Evolutionary conservation across 2,113 vertebrate species (phyloP).

Genomic region (Prietella phreatophila): DNA sequence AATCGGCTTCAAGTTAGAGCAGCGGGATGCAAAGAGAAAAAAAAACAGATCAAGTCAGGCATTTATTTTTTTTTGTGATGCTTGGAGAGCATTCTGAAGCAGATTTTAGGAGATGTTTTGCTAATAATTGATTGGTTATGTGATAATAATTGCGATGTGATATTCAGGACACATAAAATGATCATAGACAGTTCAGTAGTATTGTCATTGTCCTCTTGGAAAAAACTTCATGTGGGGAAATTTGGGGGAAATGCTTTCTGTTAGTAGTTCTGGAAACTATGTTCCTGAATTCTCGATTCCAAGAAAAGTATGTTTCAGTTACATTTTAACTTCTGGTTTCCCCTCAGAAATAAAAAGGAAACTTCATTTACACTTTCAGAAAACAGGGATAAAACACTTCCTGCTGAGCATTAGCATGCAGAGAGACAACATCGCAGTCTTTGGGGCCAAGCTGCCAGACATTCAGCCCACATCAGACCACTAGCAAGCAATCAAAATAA

Average conservation of each 20-base stretch:
- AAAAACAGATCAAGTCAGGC: conserved; percentile 55
- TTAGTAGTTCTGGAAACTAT: background rate
- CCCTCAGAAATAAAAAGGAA: background rate
- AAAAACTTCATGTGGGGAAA: background rate
- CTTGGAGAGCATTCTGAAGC: too few relatives aligned
- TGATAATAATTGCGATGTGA: background rate
- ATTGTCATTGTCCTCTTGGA: background rate
- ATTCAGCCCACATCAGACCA: conserved; percentile 42
- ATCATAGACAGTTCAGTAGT: background rate
- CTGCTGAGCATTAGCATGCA: conserved; percentile 35
- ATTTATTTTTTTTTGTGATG: conserved; percentile 44
- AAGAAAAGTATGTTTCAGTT: background rate
- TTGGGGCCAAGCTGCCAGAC: conserved; percentile 54
- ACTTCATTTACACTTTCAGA: background rate
- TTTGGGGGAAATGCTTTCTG: background rate
- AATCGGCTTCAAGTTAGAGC: conserved; percentile 63
- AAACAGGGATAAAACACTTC: conserved; percentile 27
- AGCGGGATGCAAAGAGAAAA: conserved; percentile 54
- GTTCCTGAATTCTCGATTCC: background rate
- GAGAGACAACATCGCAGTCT: conserved; percentile 54
- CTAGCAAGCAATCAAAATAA: background rate
- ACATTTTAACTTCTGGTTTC: background rate
- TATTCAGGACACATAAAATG: background rate
- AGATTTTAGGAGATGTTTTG: background rate
- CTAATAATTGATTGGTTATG: background rate